Base-by-base conservation (phyloP, 2,113 vertebrate species). In the Epinephelus lanceolatus region DNA sequence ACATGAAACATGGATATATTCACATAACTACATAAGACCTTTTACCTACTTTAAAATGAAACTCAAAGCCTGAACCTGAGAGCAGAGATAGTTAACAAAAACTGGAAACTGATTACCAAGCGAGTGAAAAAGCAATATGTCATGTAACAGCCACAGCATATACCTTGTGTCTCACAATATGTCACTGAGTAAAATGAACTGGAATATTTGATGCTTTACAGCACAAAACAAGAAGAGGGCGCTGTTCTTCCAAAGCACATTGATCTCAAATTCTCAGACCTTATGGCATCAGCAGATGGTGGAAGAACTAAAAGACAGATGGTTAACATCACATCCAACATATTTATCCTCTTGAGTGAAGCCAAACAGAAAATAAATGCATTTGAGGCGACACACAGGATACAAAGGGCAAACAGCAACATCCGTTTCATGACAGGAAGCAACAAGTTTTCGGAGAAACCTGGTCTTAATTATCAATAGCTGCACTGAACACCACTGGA, bases 251-350 rank as follows among this genome's bases (percentile, higher is more conserved):
- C 76, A 66, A 70, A 88, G 55, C 61, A 42, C 25, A 6, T 18
- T 12, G 33, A 45, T 5, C 23, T 63, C n/a, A 68, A 10, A 47
- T 47, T 72, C 71, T 85, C 37, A 61, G 15, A 15, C 25, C 61
- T 76, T 66, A 53, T 68, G 23, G 75, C 71, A 69, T 45, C 68
- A 81, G 65, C 89, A 90, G 82, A 88, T 81, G 88, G 84, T 61
- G 62, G 70, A 47, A 77, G 61, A 63, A 37, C 60, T 13, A 30
- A 77, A 80, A 78, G 60, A 63, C 90, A 89, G 87, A 91, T 89
- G 89, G 86, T 87, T 72, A 57, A 86, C 80, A 83, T 89, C 68
- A 71, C 76, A 63, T 88, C 82, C 82, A 83, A 71, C 86, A 88
- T 84, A 83, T 83, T 73, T 63, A 78, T 88, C 87, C 85, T 75